Base-by-base conservation (phyloP, 1,140 invertebrate genomes). In the Globodera rostochiensis region DNA sequence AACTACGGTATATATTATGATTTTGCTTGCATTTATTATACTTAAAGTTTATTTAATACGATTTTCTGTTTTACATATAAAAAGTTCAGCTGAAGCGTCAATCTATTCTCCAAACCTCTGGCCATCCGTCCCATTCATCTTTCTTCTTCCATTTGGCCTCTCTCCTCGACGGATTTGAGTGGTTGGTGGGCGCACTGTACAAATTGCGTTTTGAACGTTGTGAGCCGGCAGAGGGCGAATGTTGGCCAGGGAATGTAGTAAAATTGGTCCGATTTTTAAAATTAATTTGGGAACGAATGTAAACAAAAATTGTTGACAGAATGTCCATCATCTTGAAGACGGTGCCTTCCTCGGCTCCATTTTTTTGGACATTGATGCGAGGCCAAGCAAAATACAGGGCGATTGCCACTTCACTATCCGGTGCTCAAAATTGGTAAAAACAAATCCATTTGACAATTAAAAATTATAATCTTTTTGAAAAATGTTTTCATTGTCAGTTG, bases 381-480 rank as follows among this genome's bases (percentile, higher is more conserved):
- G 98, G 76, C 87, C 91, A 57, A 93, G 94, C 7, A 99, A 99
- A 91, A 94, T 95, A 47, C 94, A 95, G 91, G 96, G 98, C 92
- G 98, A 99, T 90, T 98, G 97, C 89, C 98, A 99, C 91, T 98
- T 97, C 91, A 99, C 97, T 0, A 97, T 99, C 82, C 93, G 94
- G 88, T 97, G 97, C 21, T 96, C 97, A 36, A 94, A 95, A 90
- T 87, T 92, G 80, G 73, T 86, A 92, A 0, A 93, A 96, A 91
- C 95, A 94, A 67, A 97, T 98, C 36, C 36, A 36, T 36, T 36
- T 36, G 36, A 36, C 1, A 36, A 36, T 36, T 36, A 3, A 36
- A 36, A 36, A 36, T 36, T n/a, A 73, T 79, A 74, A 6, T 86
- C 74, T 21, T 71, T 15, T 47, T 66, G n/a, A 21, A 49, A 6